Percentiles rank a stretch among this genome's conserved stretches.
Evolutionary conservation across 2,797 vertebrate genomes (phyloP).

Genomic region (Myotis findleyi): DNA sequence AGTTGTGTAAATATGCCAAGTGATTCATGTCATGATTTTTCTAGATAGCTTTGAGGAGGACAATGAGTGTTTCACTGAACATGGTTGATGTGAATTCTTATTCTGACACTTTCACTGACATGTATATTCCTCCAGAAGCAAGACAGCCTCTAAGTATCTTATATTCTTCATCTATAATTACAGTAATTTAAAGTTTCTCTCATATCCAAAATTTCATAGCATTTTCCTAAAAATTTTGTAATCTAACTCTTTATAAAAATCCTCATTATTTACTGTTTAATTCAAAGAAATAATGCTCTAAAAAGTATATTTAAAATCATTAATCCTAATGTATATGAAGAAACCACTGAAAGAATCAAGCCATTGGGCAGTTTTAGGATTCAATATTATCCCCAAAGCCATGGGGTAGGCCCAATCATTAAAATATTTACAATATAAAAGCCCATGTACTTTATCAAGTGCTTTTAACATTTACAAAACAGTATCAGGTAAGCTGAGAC

Average conservation of each 20-base stretch:
- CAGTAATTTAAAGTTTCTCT: neutral
- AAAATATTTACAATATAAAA: neutral
- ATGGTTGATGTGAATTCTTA: neutral
- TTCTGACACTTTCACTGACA: neutral
- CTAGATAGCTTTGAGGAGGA: neutral
- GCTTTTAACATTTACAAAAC: neutral
- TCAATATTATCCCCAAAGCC: neutral
- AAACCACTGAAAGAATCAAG: neutral
- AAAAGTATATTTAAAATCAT: neutral
- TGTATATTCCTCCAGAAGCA: neutral
- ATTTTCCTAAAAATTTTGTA: neutral
- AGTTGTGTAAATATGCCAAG: neutral
- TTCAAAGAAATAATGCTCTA: no score
- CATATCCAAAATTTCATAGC: neutral
- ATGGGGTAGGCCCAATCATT: neutral
- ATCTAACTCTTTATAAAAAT: neutral
- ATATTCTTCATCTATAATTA: neutral
- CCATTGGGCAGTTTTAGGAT: neutral
- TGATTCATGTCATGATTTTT: neutral
- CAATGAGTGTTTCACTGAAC: neutral
- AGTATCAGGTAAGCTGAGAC: neutral
- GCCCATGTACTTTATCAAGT: neutral
- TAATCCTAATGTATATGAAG: neutral
- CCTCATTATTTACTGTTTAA: neutral
- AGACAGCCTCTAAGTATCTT: neutral